These are phyloP conservation scores for Physocephala rufipes DNA, from an alignment of 2,888 invertebrate genomes.

Conservation along the genomic window DNA sequence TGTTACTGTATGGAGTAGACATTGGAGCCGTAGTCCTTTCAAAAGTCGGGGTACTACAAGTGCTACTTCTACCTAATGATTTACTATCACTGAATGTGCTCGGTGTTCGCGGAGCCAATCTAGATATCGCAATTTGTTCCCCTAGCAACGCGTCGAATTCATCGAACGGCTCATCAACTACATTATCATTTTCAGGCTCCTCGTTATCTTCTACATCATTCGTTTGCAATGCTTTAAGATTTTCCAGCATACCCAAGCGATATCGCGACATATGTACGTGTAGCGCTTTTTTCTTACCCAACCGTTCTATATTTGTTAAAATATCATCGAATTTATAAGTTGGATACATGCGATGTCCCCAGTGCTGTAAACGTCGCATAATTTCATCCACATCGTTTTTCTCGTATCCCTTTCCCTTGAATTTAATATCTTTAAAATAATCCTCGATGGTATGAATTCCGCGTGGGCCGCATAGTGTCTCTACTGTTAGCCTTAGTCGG, in stretches of 20 bases:
- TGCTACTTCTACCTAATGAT: constrained; percentile 45
- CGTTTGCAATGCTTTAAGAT: constrained; percentile 57
- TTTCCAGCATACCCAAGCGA: constrained; percentile 67
- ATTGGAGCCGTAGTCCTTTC: constrained; percentile 51
- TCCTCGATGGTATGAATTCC: constrained; percentile 84
- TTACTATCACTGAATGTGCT: constrained; percentile 40
- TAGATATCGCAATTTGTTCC: constrained; percentile 72
- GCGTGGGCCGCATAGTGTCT: constrained; percentile 76
- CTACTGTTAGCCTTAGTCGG: constrained; percentile 74
- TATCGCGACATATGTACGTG: constrained; percentile 75
- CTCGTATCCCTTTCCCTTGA: constrained; percentile 82
- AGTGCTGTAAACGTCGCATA: constrained; percentile 87
- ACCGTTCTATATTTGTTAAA: constrained; percentile 78
- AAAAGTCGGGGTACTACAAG: constrained; percentile 57
- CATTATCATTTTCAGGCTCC: constrained; percentile 42
- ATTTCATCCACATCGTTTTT: constrained; percentile 81
- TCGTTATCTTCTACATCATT: constrained; percentile 68
- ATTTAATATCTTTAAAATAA: constrained; percentile 83
- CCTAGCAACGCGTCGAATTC: constrained; percentile 74
- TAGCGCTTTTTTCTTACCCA: constrained; percentile 83
- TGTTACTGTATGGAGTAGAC: constrained; percentile 56
- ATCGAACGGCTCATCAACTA: constrained; percentile 68
- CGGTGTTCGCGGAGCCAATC: constrained; percentile 59
- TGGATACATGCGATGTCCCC: constrained; percentile 93
- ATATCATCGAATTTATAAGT: constrained; percentile 89